Evolutionary conservation across 2,888 invertebrate genomes (phyloP).

Genomic region (Leuctra nigra): DNA sequence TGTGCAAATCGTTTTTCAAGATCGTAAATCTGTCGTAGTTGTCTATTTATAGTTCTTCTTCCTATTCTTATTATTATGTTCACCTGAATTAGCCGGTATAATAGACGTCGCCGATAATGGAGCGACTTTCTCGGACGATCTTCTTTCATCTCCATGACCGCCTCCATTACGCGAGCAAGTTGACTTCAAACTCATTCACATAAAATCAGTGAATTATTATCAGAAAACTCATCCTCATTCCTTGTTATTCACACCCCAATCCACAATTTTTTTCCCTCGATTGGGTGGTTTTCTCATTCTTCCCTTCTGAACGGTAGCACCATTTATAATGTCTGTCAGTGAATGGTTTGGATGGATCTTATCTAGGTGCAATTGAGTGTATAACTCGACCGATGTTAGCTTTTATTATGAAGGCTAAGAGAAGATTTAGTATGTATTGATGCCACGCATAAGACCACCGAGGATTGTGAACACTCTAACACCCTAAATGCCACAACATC

Average conservation of each 20-base stretch:
- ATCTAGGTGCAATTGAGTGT: constrained; percentile 8
- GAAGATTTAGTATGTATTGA: background rate
- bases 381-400: background rate
- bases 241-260: constrained; percentile 1
- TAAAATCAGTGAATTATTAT: constrained; percentile 11
- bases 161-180: background rate
- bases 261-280: constrained; percentile 3
- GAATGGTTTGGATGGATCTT: background rate
- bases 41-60: constrained; percentile 10
- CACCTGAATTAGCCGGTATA: constrained; percentile 16
- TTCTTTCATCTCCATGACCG: constrained; percentile 11
- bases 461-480: no score
- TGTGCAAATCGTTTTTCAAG: background rate
- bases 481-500: background rate
- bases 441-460: background rate
- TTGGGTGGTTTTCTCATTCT: no score
- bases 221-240: background rate
- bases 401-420: background rate
- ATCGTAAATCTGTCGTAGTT: constrained; percentile 10
- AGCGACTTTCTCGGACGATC: background rate
- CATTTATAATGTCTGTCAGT: background rate
- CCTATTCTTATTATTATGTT: constrained; percentile 5
- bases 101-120: constrained; percentile 13
- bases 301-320: constrained; percentile 7
- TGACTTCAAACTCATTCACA: constrained; percentile 9